These are phyloP conservation scores for Clupea harengus DNA, from an alignment of 2,113 vertebrate genomes.

Conservation along the genomic window DNA sequence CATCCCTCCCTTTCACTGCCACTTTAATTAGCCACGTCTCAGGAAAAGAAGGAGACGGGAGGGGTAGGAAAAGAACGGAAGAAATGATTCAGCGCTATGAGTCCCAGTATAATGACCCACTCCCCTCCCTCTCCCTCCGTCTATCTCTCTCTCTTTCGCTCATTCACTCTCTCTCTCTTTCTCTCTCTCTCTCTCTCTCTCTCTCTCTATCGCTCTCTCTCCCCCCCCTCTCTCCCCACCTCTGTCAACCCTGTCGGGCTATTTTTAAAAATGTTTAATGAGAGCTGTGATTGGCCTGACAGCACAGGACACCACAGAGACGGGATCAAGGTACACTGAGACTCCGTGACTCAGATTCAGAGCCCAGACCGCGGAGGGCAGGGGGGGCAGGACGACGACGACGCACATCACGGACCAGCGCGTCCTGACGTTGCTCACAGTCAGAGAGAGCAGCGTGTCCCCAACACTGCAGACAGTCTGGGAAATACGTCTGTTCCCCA, in stretches of 20 bases:
- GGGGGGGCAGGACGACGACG: too few species aligned
- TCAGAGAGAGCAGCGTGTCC: neutral
- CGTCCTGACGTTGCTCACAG: neutral
- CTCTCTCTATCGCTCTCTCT: neutral
- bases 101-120: conserved; percentile 31
- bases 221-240: neutral
- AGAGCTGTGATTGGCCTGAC: conserved; percentile 35
- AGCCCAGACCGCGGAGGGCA: conserved; percentile 22
- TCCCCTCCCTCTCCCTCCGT: neutral
- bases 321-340: conserved; percentile 53
- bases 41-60: neutral
- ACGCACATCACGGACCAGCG: neutral
- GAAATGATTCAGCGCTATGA: conserved; percentile 35
- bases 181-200: neutral
- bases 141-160: neutral
- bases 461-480: neutral
- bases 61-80: conserved; percentile 14
- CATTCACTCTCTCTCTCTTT: neutral
- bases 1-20: neutral
- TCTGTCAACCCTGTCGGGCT: conserved; percentile 31
- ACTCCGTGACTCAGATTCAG: conserved; percentile 41
- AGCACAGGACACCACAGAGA: conserved; percentile 40
- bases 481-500: neutral
- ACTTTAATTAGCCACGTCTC: neutral
- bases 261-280: conserved; percentile 56